A percentile compares a stretch with the other conserved stretches of the same genome.
These are phyloP conservation scores for Meloidogyne hapla DNA, from an alignment of 1,140 invertebrate genomes.

Conservation along the genomic window DNA sequence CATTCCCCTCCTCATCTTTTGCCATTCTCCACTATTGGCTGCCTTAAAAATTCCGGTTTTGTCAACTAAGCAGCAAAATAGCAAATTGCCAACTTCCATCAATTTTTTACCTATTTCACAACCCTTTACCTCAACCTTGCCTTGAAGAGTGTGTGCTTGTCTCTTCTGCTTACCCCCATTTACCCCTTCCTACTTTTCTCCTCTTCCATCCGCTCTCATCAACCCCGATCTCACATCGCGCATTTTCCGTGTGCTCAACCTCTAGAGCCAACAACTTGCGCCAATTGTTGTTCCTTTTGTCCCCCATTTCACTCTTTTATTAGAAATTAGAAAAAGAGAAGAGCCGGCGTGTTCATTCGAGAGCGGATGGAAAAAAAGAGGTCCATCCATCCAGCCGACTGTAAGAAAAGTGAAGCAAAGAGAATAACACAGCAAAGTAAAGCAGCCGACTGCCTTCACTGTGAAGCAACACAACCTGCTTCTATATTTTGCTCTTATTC, in stretches of 20 bases:
- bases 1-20: neutral
- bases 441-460: neutral
- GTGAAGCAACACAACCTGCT: constrained; percentile 4
- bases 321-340: neutral
- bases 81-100: neutral
- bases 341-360: neutral
- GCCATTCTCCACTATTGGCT: neutral
- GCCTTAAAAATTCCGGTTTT: neutral
- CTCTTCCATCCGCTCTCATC: neutral
- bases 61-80: neutral
- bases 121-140: neutral
- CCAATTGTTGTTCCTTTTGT: neutral
- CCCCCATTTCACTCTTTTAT: neutral
- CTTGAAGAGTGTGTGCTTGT: neutral
- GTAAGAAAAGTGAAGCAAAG: neutral
- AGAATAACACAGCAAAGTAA: constrained; percentile 3
- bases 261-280: neutral
- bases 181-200: neutral
- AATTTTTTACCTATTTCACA: neutral
- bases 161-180: neutral
- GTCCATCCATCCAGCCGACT: neutral
- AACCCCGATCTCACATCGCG: neutral
- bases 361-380: neutral
- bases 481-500: neutral
- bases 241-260: neutral